phyloP scores from a whole-genome alignment of 1,140 invertebrate genomes.

The Holotrichia oblita region DNA sequence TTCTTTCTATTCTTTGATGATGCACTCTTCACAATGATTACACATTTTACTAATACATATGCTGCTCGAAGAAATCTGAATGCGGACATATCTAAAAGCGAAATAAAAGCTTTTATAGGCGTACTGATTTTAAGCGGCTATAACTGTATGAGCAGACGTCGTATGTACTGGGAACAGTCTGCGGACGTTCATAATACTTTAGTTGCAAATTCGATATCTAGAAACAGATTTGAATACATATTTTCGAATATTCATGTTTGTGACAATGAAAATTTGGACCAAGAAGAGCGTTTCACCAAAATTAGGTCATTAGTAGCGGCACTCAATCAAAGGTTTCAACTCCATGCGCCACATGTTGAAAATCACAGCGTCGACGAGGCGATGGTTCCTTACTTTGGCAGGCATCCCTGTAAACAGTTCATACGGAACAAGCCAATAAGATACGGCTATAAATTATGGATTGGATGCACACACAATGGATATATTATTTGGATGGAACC shows the following conservation, averaged over 20 bases:
- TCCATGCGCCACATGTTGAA: constrained; percentile 45
- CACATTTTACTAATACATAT: constrained; percentile 45
- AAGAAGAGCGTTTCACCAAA: constrained; percentile 56
- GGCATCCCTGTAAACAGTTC: constrained; percentile 50
- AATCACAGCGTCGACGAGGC: constrained; percentile 54
- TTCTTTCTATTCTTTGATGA: constrained; percentile 48
- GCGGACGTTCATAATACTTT: constrained; percentile 38
- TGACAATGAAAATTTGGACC: constrained; percentile 53
- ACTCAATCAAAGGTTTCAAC: constrained; percentile 45
- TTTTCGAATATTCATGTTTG: constrained; percentile 48
- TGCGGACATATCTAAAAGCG: constrained; percentile 44
- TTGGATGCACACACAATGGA: constrained; percentile 37
- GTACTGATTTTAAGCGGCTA: constrained; percentile 50
- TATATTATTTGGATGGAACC: constrained; percentile 40
- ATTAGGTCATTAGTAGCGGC: constrained; percentile 49
- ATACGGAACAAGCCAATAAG: constrained; percentile 43
- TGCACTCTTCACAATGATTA: constrained; percentile 45
- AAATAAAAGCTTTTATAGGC: constrained; percentile 49
- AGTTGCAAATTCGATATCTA: not conserved
- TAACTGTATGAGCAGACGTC: constrained; percentile 43
- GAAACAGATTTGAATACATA: constrained; percentile 45
- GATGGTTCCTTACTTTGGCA: constrained; percentile 52
- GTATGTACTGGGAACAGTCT: constrained; percentile 44
- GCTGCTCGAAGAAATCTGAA: constrained; percentile 37
- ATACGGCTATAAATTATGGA: constrained; percentile 44